phyloP scores from a whole-genome alignment of 2,797 vertebrate genomes.

The Crypturellus tataupa region DNA sequence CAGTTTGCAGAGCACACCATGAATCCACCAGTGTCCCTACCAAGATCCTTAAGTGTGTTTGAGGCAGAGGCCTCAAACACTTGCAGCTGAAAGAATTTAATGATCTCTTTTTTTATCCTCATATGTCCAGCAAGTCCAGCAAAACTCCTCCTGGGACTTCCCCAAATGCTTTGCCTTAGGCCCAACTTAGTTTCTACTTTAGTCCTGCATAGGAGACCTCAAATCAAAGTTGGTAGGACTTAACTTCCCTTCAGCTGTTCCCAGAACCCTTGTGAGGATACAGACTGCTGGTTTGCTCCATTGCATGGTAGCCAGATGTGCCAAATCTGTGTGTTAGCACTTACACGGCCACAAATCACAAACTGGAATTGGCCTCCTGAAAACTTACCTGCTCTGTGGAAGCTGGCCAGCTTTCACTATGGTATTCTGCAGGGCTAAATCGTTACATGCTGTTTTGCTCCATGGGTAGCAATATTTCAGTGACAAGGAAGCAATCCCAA shows the following conservation, averaged over 20 bases:
- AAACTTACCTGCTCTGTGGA: neutral
- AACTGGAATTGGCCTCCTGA: neutral
- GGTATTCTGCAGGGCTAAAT: neutral
- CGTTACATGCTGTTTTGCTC: neutral
- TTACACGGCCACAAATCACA: neutral
- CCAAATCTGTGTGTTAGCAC: too few species aligned
- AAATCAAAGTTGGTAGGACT: constrained; percentile 63
- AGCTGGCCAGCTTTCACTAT: neutral
- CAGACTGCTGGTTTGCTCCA: constrained; percentile 45
- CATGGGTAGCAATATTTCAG: neutral
- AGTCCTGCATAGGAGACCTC: constrained; percentile 21
- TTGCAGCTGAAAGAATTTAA: constrained; percentile 13
- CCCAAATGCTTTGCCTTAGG: constrained; percentile 36
- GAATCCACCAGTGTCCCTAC: neutral
- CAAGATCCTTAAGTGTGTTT: too few species aligned
- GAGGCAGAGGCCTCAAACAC: neutral
- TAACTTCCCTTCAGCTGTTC: constrained; percentile 6
- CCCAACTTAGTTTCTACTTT: constrained; percentile 47
- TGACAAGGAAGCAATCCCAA: neutral
- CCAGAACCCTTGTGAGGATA: constrained; percentile 56
- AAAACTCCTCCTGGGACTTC: constrained; percentile 29
- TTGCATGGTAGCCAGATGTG: constrained; percentile 17
- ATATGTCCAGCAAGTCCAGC: neutral
- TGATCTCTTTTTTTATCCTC: neutral
- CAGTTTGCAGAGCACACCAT: neutral